phyloP scores from a whole-genome alignment of 2,888 invertebrate species.

The Rhynchonema sp. region DNA sequence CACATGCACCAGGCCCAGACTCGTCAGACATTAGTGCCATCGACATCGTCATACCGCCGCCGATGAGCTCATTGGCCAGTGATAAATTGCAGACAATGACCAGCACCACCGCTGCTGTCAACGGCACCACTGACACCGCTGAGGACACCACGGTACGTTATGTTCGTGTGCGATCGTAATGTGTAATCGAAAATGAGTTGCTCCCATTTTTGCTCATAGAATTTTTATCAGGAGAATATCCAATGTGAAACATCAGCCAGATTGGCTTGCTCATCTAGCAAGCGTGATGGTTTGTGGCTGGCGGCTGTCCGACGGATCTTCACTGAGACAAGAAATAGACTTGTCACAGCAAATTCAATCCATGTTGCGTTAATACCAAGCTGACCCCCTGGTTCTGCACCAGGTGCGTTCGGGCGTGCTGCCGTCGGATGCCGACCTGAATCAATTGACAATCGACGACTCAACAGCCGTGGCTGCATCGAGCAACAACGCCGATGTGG shows the following conservation, averaged over 20 bases:
- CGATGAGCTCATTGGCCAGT: conserved; percentile 6
- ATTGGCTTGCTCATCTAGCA: too few species aligned
- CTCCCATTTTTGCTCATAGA: background rate
- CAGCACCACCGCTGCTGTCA: background rate
- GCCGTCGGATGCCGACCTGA: background rate
- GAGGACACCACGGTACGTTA: background rate
- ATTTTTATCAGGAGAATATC: too few species aligned
- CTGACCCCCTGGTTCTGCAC: too few species aligned
- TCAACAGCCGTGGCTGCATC: background rate
- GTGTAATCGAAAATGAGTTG: background rate
- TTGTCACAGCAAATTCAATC: too few species aligned
- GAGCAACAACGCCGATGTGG: background rate
- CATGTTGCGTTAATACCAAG: too few species aligned
- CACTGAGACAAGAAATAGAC: too few species aligned
- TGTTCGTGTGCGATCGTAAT: background rate
- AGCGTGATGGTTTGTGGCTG: background rate
- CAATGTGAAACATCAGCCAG: too few species aligned
- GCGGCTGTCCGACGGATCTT: too few species aligned
- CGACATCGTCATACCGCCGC: conserved; percentile 7
- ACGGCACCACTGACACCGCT: background rate
- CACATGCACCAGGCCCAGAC: background rate
- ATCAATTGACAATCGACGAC: background rate
- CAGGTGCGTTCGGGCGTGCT: background rate
- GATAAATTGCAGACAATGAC: too few species aligned
- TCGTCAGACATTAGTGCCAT: background rate